Evolutionary conservation across 2,888 invertebrate species (phyloP).

Genomic region (Elysia crispata): DNA sequence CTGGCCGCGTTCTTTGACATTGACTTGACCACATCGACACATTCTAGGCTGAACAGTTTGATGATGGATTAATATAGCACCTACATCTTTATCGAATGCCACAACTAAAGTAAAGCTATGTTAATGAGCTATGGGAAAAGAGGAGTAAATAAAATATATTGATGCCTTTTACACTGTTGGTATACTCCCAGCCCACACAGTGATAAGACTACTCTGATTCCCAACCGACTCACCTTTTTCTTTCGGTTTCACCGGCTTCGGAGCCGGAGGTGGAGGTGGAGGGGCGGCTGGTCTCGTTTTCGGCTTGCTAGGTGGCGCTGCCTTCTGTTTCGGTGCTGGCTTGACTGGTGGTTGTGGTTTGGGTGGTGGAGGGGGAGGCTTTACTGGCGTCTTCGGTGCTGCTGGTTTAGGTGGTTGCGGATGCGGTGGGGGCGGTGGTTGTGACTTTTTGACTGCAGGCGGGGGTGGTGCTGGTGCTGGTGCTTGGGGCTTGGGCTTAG

Average conservation of each 20-base stretch:
- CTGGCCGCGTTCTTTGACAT: no score
- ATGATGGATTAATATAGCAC: no score
- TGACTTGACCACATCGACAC: no score
- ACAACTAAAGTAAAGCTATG: no score
- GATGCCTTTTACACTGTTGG: no score
- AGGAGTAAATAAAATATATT: no score
- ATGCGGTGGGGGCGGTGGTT: neutral
- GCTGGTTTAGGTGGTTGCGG: constrained; percentile 16
- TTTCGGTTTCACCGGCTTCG: constrained; percentile 25
- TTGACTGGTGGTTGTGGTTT: constrained; percentile 21
- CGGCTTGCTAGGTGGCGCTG: constrained; percentile 2
- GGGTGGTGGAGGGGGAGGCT: constrained; percentile 7
- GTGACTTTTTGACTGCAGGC: neutral
- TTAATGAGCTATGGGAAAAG: no score
- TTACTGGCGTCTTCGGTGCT: neutral
- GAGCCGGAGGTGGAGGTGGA: constrained; percentile 22
- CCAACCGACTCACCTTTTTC: constrained; percentile 22
- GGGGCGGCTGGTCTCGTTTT: constrained; percentile 6
- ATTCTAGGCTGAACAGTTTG: no score
- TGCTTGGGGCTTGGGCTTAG: constrained; percentile 27
- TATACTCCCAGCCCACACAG: no score
- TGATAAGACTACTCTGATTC: no score
- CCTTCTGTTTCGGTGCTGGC: constrained; percentile 27
- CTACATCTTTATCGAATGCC: no score
- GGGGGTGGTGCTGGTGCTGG: neutral